Base-by-base conservation (phyloP, 1,140 invertebrate genomes). In the Solenopsis invicta region DNA sequence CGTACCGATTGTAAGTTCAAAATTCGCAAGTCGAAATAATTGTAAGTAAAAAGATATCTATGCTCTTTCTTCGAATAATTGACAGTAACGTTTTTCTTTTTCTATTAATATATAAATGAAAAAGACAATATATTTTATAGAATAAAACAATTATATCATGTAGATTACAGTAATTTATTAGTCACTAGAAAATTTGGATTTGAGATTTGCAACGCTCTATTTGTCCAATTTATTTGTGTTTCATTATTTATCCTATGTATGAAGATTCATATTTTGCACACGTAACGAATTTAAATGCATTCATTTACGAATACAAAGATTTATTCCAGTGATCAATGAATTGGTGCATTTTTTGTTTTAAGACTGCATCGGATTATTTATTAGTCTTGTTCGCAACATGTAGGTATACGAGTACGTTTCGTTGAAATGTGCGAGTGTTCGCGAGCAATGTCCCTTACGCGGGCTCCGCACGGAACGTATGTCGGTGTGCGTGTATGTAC, bases 371-470 rank as follows among this genome's bases (percentile, higher is more conserved):
- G n/a, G 2, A 41, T 37, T 54, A 29, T 29, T 37, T 54, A 29
- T 29, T 34, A 74, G 29, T 8, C 29, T 2, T 67, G 64, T 54
- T 54, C 50, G 18, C 50, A 37, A 74, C 24, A 1, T n/a, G 37
- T n/a, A n/a, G n/a, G n/a, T 10, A 37, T 48, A 56, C 16, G n/a
- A n/a, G 18, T 52, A 54, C 16, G 50, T 52, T 71, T 50, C n/a
- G 37, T 9, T 21, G 52, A 45, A 9, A 61, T 29, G 66, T 45
- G 16, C 67, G 16, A n/a, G 67, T 29, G 48, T 69, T 18, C 21
- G 12, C 18, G n/a, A 18, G 41, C 21, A 34, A 59, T 37, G 67
- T 9, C 69, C 69, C 54, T 82, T 69, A 82, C 13, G 21, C 5
- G 34, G 5, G 4, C 50, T 37, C 4, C 45, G 29, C 34, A 50